phyloP scores from a whole-genome alignment of 2,888 invertebrate species.

The Clivina fossor region DNA sequence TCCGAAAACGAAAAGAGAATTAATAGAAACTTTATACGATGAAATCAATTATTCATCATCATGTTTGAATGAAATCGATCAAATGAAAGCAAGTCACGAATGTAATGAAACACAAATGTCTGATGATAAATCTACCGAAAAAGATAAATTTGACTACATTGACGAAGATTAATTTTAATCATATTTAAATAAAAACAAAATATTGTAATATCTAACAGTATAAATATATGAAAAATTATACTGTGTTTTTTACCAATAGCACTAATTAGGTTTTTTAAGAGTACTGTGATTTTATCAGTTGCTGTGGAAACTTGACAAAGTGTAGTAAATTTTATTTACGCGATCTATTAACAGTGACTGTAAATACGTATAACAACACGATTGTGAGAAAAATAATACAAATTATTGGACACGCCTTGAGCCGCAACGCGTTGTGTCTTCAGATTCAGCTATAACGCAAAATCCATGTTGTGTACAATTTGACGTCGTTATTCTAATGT shows the following conservation, averaged over 20 bases:
- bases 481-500: neutral
- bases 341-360: too few species aligned
- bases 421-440: too few species aligned
- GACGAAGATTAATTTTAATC: constrained; percentile 21
- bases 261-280: too few species aligned
- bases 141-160: constrained; percentile 36
- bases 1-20: constrained; percentile 48
- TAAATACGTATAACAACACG: too few species aligned
- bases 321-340: too few species aligned
- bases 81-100: constrained; percentile 1
- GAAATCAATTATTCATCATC: constrained; percentile 43
- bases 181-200: neutral
- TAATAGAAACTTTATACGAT: constrained; percentile 36
- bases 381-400: too few species aligned
- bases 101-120: constrained; percentile 49
- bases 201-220: constrained; percentile 9
- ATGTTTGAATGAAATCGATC: neutral
- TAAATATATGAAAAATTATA: too few species aligned
- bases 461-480: neutral
- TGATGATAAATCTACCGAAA: constrained; percentile 46
- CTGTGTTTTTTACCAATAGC: too few species aligned
- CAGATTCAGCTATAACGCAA: too few species aligned
- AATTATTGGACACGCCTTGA: too few species aligned
- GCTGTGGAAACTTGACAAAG: too few species aligned
- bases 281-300: too few species aligned